phyloP scores from a whole-genome alignment of 37 sponge, comb jelly and placozoan genomes.

The Chondrilla cf. caribensis region DNA sequence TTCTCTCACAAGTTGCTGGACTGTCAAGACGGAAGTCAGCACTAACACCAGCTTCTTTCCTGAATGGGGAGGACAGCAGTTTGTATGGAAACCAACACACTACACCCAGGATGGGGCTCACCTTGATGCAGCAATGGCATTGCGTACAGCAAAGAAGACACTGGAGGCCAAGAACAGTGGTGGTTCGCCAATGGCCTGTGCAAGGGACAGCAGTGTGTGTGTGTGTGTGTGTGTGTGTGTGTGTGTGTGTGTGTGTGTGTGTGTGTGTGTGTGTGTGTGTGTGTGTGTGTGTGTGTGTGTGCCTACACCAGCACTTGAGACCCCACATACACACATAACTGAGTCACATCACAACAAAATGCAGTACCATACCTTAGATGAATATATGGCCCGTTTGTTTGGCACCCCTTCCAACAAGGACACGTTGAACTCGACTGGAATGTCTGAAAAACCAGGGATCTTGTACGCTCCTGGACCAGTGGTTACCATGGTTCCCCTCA shows the following conservation, averaged over 20 bases:
- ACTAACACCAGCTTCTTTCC: slow-evolving; percentile 46
- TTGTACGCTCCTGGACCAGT: slow-evolving; percentile 83
- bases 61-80: not conserved
- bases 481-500: slow-evolving; percentile 52
- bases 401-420: slow-evolving; percentile 56
- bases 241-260: not conserved
- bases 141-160: slow-evolving; percentile 84
- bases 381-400: slow-evolving; percentile 72
- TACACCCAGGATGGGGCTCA: not conserved
- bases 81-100: no score
- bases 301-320: not conserved
- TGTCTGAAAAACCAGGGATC: slow-evolving; percentile 69
- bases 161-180: slow-evolving; percentile 83
- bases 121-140: slow-evolving; percentile 61
- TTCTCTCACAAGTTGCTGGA: slow-evolving; percentile 83
- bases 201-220: not conserved
- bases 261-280: not conserved
- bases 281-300: not conserved
- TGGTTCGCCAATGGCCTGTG: slow-evolving; percentile 85
- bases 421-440: slow-evolving; percentile 73
- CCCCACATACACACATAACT: not conserved
- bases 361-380: slow-evolving; percentile 76
- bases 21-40: slow-evolving; percentile 46
- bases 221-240: not conserved
- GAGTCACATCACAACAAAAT: no score